These are phyloP conservation scores for Mycalesis mineus DNA, from an alignment of 2,888 invertebrate species.

Conservation along the genomic window DNA sequence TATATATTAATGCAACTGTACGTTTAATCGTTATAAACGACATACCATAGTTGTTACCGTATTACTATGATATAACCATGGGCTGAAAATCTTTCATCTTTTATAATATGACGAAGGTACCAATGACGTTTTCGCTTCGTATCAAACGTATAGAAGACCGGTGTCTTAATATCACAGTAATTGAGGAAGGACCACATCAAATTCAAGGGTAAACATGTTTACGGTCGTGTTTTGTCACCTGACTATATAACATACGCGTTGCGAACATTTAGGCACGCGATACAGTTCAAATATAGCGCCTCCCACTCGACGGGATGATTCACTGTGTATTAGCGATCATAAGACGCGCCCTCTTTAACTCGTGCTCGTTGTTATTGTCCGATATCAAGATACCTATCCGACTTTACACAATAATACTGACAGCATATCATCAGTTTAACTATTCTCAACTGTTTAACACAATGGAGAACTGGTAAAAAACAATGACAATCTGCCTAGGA, in stretches of 20 bases:
- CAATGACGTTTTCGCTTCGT: background rate
- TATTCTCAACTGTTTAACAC: too few relatives aligned
- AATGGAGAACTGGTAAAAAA: too few relatives aligned
- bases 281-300: conserved; percentile 13
- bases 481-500: too few relatives aligned
- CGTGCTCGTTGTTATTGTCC: background rate
- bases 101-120: too few relatives aligned
- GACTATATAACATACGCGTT: conserved; percentile 5
- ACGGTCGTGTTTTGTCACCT: conserved; percentile 25
- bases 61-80: too few relatives aligned
- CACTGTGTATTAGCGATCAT: conserved; percentile 7
- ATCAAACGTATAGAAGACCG: background rate
- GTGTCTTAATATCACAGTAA: background rate
- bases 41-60: too few relatives aligned
- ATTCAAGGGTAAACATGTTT: conserved; percentile 32
- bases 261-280: conserved; percentile 15
- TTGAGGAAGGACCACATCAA: conserved; percentile 22
- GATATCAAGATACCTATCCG: background rate
- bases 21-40: too few relatives aligned
- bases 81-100: too few relatives aligned
- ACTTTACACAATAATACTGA: too few relatives aligned
- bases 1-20: too few relatives aligned
- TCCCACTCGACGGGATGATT: conserved; percentile 16
- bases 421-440: too few relatives aligned
- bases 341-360: conserved; percentile 3